Conservation (phyloP, 2,888 invertebrate species). For the Drosophila neonasuta region DNA sequence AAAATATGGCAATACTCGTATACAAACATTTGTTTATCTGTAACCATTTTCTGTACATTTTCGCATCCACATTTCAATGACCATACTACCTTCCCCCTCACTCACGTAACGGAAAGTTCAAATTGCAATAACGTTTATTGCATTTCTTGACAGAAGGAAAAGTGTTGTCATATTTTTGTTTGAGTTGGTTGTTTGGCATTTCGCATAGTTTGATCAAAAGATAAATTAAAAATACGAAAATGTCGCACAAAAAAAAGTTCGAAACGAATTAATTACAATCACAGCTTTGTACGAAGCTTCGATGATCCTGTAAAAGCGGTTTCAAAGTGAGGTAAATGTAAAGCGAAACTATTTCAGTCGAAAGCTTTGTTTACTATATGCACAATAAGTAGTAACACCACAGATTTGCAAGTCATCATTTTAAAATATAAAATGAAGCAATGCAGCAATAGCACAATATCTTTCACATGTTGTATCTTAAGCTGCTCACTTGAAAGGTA, state of each 20-base stretch:
- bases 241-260: constrained; percentile 43
- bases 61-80: constrained; percentile 8
- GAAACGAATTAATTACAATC: constrained; percentile 57
- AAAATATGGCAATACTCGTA: constrained; percentile 29
- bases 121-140: constrained; percentile 71
- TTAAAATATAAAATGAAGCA: constrained; percentile 2
- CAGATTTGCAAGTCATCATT: neutral
- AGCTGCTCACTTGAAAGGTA: neutral
- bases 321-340: constrained; percentile 1
- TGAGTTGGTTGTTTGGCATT: constrained; percentile 30
- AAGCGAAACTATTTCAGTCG: neutral
- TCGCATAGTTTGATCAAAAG: constrained; percentile 8
- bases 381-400: neutral
- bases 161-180: constrained; percentile 40
- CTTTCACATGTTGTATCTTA: neutral
- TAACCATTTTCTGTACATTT: constrained; percentile 5
- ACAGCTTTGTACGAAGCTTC: constrained; percentile 44
- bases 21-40: constrained; percentile 48
- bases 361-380: neutral
- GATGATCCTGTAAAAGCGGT: constrained; percentile 38
- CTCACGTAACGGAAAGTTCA: constrained; percentile 23
- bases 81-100: neutral
- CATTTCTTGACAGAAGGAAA: constrained; percentile 39
- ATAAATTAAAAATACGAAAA: constrained; percentile 34
- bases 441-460: neutral